phyloP scores from a whole-genome alignment of 2,888 invertebrate genomes.

The Dryadula phaetusa region DNA sequence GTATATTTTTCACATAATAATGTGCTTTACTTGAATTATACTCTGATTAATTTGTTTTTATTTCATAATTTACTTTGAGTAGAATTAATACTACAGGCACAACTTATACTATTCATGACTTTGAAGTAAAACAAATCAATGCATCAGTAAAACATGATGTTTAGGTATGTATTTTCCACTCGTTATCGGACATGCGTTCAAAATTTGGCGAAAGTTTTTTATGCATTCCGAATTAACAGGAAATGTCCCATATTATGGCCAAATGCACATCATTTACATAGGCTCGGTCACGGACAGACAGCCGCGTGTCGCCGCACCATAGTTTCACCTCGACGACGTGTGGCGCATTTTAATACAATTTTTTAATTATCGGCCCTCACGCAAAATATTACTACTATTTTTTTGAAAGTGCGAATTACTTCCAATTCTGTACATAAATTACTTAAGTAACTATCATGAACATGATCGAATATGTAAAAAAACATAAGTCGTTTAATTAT shows the following conservation, averaged over 20 bases:
- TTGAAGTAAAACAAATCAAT: no score
- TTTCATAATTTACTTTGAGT: no score
- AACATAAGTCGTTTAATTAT: slow-evolving; percentile 5
- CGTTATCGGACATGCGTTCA: slow-evolving; percentile 12
- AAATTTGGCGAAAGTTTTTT: slow-evolving; percentile 56
- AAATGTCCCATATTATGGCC: slow-evolving; percentile 67
- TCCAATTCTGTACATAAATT: slow-evolving; percentile 29
- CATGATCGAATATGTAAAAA: background rate
- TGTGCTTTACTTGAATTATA: background rate
- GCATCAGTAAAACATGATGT: background rate
- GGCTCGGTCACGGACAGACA: slow-evolving; percentile 60
- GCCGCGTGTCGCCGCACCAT: slow-evolving; percentile 48
- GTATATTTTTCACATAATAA: background rate
- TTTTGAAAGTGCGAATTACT: slow-evolving; percentile 32
- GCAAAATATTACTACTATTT: slow-evolving; percentile 56
- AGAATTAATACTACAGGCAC: no score
- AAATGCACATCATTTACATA: slow-evolving; percentile 68
- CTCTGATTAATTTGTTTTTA: background rate
- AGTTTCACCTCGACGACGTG: slow-evolving; percentile 69
- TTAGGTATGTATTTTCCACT: background rate
- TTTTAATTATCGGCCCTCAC: slow-evolving; percentile 47
- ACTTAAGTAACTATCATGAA: slow-evolving; percentile 6
- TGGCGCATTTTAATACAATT: slow-evolving; percentile 54
- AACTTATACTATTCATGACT: no score
- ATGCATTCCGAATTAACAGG: slow-evolving; percentile 64